Evolutionary conservation across 2,888 invertebrate genomes (phyloP), one percentile per base, ranked within the genome.

Genomic region (Leptinotarsa rubiginosa): DNA sequence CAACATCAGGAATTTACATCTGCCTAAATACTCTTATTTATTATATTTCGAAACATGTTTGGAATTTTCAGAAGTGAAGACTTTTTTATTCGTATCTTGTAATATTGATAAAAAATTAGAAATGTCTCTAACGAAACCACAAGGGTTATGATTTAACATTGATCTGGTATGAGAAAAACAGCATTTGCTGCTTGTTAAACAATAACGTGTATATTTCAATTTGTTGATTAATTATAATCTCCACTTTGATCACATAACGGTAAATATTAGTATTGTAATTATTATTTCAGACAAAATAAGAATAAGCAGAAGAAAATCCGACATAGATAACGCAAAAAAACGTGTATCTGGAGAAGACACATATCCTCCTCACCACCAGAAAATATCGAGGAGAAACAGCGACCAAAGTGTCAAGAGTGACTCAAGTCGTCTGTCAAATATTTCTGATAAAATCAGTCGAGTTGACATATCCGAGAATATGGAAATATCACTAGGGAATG

Each of bases 381-480:
- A 78, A 80, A 12, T 69, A 10, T 68, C 78, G 4, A 80, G 85
- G 54, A 81, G 84, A 70, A 84, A 85, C 65, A 86, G 86, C 73
- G 84, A 85, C 72, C 79, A 83, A 56, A 80, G 77, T 64, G 74
- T 76, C 12, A 81, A 80, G 75, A 86, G 83, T 73, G 85, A 85
- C 73, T 83, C 82, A 0, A 83, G 83, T 77, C 77, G 80, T 65
- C 22, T 81, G 16, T 83, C 83, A 5, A 81, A 80, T 73, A 70
- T 81, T 18, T 85, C 85, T 1, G 85, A 86, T 65, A 85, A 83
- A 82, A 85, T 84, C 15, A 86, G 78, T 70, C 79, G 79, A 50
- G 81, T 85, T 13, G 84, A 84, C 76, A 83, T 85, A 47, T 79
- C 82, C 12, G 86, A 87, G 77, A 81, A 83, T 56, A 83, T 83